Percentiles rank a stretch among this genome's conserved stretches.
Conservation (phyloP, 2,888 invertebrate genomes). For the Platypus cylindrus region DNA sequence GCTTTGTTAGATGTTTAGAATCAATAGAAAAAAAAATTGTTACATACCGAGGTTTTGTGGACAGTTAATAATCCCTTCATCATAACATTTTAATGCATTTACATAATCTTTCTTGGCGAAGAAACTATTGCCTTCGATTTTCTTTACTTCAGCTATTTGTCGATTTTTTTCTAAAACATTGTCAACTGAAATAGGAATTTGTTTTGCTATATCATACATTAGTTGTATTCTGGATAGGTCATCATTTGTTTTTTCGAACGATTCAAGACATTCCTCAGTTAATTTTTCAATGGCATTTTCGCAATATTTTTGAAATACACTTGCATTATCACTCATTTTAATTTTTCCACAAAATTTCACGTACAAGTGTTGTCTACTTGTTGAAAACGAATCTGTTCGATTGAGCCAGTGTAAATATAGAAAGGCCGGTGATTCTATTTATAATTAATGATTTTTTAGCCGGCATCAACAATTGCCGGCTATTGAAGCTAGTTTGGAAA, state of each 20-base stretch:
- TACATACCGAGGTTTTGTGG: conserved; percentile 56
- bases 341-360: no score
- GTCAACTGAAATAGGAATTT: conserved; percentile 23
- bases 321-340: no score
- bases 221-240: conserved; percentile 55
- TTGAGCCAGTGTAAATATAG: no score
- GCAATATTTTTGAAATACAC: conserved; percentile 54
- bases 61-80: conserved; percentile 51
- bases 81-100: conserved; percentile 57
- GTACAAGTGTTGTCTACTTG: no score
- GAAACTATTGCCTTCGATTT: conserved; percentile 58
- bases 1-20: background rate
- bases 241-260: conserved; percentile 47
- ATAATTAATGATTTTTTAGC: no score
- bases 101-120: conserved; percentile 59
- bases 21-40: conserved; percentile 3
- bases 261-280: conserved; percentile 45
- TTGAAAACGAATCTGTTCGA: no score
- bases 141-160: conserved; percentile 47
- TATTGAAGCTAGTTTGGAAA: no score
- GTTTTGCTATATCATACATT: conserved; percentile 37
- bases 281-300: conserved; percentile 36
- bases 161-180: conserved; percentile 39
- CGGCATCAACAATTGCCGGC: no score
- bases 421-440: no score